Evolutionary conservation across 2,797 vertebrate genomes (phyloP).

Genomic region (Carcharodon carcharias): DNA sequence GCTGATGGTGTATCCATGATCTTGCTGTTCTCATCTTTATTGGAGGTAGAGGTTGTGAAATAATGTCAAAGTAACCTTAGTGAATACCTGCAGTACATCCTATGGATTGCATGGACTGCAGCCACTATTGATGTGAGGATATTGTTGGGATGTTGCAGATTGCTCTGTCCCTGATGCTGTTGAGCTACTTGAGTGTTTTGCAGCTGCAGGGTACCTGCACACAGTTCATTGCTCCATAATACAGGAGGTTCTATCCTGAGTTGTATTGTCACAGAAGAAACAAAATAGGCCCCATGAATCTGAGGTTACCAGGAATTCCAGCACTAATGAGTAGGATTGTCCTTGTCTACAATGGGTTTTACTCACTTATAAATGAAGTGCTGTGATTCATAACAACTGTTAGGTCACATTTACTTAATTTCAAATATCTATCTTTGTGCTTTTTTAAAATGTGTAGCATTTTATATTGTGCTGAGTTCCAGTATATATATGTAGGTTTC

Average conservation of each 20-base stretch:
- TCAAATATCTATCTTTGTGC: background rate
- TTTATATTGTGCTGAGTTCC: background rate
- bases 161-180: background rate
- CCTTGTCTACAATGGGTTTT: background rate
- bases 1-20: background rate
- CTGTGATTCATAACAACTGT: background rate
- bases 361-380: background rate
- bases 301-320: constrained; percentile 44
- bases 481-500: constrained; percentile 20
- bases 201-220: background rate
- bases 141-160: background rate
- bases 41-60: background rate
- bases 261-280: constrained; percentile 41
- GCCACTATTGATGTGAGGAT: background rate
- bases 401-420: background rate
- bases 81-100: background rate
- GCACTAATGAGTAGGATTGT: constrained; percentile 44
- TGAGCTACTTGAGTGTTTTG: background rate
- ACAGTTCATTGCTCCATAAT: background rate
- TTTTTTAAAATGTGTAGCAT: background rate
- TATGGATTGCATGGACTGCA: background rate
- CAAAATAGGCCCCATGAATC: constrained; percentile 49
- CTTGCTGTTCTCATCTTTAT: background rate
- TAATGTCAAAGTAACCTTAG: background rate
- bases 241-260: background rate